Conservation (phyloP, 2,888 invertebrate genomes). For the Anodontia alba region DNA sequence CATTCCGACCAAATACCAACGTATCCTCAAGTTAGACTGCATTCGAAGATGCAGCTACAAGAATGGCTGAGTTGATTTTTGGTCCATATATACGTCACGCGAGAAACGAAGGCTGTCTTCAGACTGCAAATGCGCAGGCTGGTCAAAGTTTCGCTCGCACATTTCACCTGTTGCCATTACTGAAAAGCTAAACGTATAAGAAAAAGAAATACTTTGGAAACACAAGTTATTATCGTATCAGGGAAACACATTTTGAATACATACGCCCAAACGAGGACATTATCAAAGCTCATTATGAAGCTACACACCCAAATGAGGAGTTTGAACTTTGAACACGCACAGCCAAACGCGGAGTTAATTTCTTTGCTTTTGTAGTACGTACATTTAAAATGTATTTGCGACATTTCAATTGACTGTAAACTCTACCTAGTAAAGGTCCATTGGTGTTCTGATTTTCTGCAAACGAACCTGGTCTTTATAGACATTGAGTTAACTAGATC, state of each 20-base stretch:
- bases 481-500: background rate
- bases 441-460: background rate
- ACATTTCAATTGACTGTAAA: background rate
- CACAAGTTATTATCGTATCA: background rate
- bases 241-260: background rate
- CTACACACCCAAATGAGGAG: background rate
- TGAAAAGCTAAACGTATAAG: background rate
- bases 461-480: background rate
- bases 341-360: background rate
- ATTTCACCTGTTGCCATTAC: background rate
- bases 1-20: no score
- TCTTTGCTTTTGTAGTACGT: background rate
- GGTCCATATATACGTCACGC: no score
- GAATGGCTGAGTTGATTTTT: no score
- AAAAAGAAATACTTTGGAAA: background rate
- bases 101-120: no score
- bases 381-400: background rate
- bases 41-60: no score
- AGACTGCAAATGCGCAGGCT: no score
- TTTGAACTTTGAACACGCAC: background rate
- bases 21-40: no score
- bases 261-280: background rate
- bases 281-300: background rate
- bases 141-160: no score
- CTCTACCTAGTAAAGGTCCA: background rate